A percentile compares a stretch with the other conserved stretches of the same genome.
Conservation (phyloP, 2,113 vertebrate genomes). For the Xiphophorus hellerii region DNA sequence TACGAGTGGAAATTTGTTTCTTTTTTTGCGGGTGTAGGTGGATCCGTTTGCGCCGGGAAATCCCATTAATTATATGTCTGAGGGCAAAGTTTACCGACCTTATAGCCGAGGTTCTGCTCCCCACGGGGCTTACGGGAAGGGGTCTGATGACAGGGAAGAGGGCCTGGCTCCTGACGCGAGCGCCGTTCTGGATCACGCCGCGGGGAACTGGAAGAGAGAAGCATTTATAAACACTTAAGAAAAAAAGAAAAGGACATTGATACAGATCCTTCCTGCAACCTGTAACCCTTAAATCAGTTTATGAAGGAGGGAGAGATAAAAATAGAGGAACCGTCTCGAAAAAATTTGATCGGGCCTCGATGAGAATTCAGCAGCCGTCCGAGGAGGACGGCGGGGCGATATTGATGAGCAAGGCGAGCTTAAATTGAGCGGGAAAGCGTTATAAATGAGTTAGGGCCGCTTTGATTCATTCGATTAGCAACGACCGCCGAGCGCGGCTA, state of each 20-base stretch:
- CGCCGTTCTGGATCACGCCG: conserved; percentile 96
- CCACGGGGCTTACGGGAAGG: conserved; percentile 91
- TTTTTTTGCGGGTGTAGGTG: conserved; percentile 3
- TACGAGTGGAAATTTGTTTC: conserved; percentile 38
- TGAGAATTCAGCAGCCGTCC: conserved; percentile 47
- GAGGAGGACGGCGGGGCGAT: conserved; percentile 65
- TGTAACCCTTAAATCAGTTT: background rate
- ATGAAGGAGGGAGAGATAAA: background rate
- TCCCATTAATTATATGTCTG: background rate
- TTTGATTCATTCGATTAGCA: conserved; percentile 76
- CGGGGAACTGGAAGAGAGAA: conserved; percentile 85
- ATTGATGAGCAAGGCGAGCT: conserved; percentile 74
- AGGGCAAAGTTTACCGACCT: conserved; percentile 82
- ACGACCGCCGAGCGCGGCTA: conserved; percentile 68
- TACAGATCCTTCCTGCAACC: background rate
- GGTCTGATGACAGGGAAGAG: conserved; percentile 94
- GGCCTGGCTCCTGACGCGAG: conserved; percentile 93
- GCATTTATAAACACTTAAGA: background rate
- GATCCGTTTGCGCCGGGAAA: conserved; percentile 16
- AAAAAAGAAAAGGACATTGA: background rate
- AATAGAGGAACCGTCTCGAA: conserved; percentile 11
- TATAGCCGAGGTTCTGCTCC: conserved; percentile 89
- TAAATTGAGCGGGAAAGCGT: conserved; percentile 77
- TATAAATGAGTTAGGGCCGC: conserved; percentile 76
- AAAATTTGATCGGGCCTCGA: conserved; percentile 34